Evolutionary conservation across 1,140 invertebrate genomes (phyloP).

Genomic region (Zaprionus kolodkinae): DNA sequence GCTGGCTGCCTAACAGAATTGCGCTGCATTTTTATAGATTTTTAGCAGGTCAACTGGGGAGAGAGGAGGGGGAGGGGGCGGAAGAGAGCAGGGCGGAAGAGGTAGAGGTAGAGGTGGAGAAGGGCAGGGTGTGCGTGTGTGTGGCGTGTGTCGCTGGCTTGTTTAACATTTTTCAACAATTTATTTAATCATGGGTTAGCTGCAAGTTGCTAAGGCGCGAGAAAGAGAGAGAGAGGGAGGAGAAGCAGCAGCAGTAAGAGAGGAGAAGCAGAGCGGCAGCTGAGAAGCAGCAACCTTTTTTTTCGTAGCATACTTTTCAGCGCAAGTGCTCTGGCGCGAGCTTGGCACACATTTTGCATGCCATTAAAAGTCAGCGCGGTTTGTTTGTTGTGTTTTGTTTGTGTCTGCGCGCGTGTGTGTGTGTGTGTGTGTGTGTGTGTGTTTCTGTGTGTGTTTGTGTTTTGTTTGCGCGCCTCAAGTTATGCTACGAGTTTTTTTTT

Average conservation of each 20-base stretch:
- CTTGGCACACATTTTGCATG: constrained; percentile 61
- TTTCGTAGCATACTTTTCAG: constrained; percentile 34
- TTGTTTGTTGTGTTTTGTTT: constrained; percentile 42
- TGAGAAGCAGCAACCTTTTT: constrained; percentile 20
- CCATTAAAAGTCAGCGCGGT: constrained; percentile 73
- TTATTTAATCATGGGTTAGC: constrained; percentile 78
- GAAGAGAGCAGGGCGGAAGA: neutral
- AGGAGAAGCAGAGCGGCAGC: neutral
- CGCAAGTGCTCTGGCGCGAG: constrained; percentile 1
- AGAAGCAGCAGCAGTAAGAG: neutral
- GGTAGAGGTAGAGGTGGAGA: constrained; percentile 4
- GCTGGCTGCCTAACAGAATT: constrained; percentile 78
- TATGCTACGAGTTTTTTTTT: constrained; percentile 49
- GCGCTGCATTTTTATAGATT: constrained; percentile 73
- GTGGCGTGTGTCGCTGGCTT: constrained; percentile 53
- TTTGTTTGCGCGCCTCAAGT: constrained; percentile 53
- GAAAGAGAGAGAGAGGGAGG: constrained; percentile 6
- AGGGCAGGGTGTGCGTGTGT: neutral
- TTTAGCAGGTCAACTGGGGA: constrained; percentile 73
- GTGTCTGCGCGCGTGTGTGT: neutral
- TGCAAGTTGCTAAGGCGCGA: constrained; percentile 42
- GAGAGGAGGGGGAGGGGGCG: neutral
- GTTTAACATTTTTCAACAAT: constrained; percentile 81
- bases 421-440: neutral
- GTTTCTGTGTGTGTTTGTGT: neutral